Base-by-base conservation (phyloP, 1,140 invertebrate species). In the Scaptomyza pallida region DNA sequence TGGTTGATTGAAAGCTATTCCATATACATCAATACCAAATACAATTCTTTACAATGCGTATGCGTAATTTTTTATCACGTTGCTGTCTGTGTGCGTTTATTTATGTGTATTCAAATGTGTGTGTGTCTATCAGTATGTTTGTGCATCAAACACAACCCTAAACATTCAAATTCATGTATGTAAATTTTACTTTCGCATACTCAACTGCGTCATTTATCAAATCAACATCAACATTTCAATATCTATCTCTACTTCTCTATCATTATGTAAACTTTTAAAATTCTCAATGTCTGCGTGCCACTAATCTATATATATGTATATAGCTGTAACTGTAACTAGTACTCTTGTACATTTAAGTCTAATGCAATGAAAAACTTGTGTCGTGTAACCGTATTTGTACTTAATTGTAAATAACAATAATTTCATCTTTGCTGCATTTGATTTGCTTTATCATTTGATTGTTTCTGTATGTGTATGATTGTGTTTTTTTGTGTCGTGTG, bases 1-100 rank as follows among this genome's bases (percentile, higher is more conserved):
- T 86, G 70, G 73, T 78, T 81, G 70, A 88, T 85, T 75, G 78
- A 85, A 78, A 81, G 78, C 78, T 81, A 86, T 88, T 63, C 61
- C 78, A 86, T 86, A 60, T 86, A 60, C 55, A 72, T 77, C 60
- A 83, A 80, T 81, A 75, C 59, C 67, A 63, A 56, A 76, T 65
- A 70, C 61, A 45, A 61, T 37, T 40, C 26, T 61, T 48, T 65
- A 73, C 57, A 43, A 50, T 78, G 41, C 60, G 40, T 82, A 75
- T 81, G 78, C 75, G 69, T 83, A 74, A 65, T 57, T 51, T 71
- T 21, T 78, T 67, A 30, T 78, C 72, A 76, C 75, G 60, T 83
- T 78, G 73, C 78, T 80, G 67, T 81, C 26, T 83, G 60, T 79
- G 61, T 72, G 57, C 64, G 54, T 78, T 56, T 37, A 43, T 72